Percentiles rank a stretch among this genome's conserved stretches.
phyloP scores from a whole-genome alignment of 64 coral and sea anemone species.

The Dendronephthya gigantea region DNA sequence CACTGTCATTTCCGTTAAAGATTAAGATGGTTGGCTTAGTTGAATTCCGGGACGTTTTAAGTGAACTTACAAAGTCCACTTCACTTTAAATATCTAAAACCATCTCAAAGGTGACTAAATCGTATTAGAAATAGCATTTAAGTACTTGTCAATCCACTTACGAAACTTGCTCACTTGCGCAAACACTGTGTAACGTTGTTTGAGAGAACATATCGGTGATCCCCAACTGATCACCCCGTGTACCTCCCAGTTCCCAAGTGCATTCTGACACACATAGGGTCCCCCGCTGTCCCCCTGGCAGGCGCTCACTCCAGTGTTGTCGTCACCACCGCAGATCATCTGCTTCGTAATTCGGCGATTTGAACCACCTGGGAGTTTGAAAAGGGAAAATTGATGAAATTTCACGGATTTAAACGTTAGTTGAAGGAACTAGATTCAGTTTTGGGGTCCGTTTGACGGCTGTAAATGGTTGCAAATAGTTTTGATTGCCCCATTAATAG shows the following conservation, averaged over 20 bases:
- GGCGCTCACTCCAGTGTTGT: neutral
- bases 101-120: too few relatives aligned
- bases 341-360: neutral
- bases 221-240: conserved; percentile 12
- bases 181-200: neutral
- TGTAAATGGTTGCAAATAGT: too few relatives aligned
- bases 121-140: neutral
- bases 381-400: neutral
- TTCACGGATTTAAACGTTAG: neutral
- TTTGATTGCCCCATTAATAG: too few relatives aligned
- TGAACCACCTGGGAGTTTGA: neutral
- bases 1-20: too few relatives aligned
- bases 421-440: neutral
- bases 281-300: neutral
- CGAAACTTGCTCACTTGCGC: conserved; percentile 14
- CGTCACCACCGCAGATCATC: conserved; percentile 2
- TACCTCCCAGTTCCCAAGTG: neutral
- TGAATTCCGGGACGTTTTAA: too few relatives aligned
- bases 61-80: too few relatives aligned
- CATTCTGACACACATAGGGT: neutral
- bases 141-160: conserved; percentile 2
- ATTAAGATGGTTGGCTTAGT: too few relatives aligned
- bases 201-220: conserved; percentile 4
- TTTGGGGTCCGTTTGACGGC: too few relatives aligned
- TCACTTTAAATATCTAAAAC: too few relatives aligned